Evolutionary conservation across 2,797 vertebrate species (phyloP).

Genomic region (Brotula barbata): DNA sequence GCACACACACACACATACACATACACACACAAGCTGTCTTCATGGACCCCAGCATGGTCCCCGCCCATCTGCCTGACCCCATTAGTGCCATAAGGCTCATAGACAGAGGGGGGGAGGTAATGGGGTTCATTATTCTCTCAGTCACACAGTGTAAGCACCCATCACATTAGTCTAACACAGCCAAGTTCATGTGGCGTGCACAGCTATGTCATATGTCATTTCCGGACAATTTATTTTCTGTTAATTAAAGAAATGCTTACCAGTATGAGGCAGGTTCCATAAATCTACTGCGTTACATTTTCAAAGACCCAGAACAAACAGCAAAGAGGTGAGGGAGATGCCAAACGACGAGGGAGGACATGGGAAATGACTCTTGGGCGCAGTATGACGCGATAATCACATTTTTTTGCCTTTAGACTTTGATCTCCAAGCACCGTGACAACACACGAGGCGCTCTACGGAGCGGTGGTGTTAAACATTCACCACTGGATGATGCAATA

Average conservation of each 20-base stretch:
- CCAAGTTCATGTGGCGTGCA: constrained; percentile 38
- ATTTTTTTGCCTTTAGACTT: constrained; percentile 57
- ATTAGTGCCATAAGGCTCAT: constrained; percentile 71
- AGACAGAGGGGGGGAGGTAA: constrained; percentile 27
- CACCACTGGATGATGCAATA: constrained; percentile 27
- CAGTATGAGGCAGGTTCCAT: constrained; percentile 2
- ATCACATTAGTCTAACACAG: constrained; percentile 50
- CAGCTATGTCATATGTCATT: constrained; percentile 18
- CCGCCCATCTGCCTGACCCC: constrained; percentile 78
- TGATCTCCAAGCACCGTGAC: constrained; percentile 49
- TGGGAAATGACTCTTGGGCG: background rate
- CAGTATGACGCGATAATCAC: background rate
- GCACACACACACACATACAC: constrained; percentile 24
- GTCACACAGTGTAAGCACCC: constrained; percentile 34
- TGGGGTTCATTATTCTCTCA: constrained; percentile 66
- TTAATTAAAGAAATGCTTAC: constrained; percentile 43
- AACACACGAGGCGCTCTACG: constrained; percentile 6
- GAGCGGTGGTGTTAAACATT: constrained; percentile 61
- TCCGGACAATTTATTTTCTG: constrained; percentile 1
- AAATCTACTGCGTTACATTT: constrained; percentile 10
- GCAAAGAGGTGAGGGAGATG: background rate
- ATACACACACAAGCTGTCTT: constrained; percentile 49
- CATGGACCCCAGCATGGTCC: constrained; percentile 49
- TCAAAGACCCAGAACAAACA: constrained; percentile 7
- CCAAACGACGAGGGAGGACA: background rate